Base-by-base conservation (phyloP, 2,113 vertebrate species). In the Corythornis cristatus region DNA sequence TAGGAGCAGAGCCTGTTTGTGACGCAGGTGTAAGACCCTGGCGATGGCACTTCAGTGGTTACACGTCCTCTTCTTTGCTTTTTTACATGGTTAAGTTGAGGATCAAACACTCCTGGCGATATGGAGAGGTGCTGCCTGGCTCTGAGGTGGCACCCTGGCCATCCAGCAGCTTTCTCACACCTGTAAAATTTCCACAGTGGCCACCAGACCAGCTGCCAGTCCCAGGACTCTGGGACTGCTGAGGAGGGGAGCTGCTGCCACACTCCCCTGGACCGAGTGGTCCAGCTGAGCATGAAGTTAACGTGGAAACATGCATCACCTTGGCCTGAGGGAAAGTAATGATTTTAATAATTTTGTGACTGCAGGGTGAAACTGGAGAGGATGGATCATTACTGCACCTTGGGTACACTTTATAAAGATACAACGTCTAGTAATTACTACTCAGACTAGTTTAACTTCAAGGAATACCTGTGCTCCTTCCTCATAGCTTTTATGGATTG, bases 81-180 rank as follows among this genome's bases (percentile, higher is more conserved):
- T 11, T 28, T 72, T 18, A 0, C 12, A 0, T 28, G 11, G 17
- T 0, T 22, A 42, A 13, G 9, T 1, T 0, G 67, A 8, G 21
- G 9, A 40, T 8, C 0, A 4, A 56, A 18, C 5, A 5, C 0
- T 20, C 42, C 4, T 1, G 46, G 78, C 31, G 9, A 0, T 3
- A 21, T 3, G 73, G 11, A 15, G 26, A 12, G 5, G 73, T 2
- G 15, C 29, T 42, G 57, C 42, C 12, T 3, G 37, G 11, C 72
- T 16, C 16, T 9, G 42, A 11, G 46, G 28, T 4, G 45, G 51
- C 9, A 13, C 29, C 58, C 5, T 3, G 48, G 61, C 45, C 19
- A 0, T 4, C 43, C 54, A 1, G 61, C 50, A 2, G 25, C 29
- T 16, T 16, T 6, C 37, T 15, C 43, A 4, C 0, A 1, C 37